Conservation (phyloP, 2,113 vertebrate species). For the Misgurnus anguillicaudatus region DNA sequence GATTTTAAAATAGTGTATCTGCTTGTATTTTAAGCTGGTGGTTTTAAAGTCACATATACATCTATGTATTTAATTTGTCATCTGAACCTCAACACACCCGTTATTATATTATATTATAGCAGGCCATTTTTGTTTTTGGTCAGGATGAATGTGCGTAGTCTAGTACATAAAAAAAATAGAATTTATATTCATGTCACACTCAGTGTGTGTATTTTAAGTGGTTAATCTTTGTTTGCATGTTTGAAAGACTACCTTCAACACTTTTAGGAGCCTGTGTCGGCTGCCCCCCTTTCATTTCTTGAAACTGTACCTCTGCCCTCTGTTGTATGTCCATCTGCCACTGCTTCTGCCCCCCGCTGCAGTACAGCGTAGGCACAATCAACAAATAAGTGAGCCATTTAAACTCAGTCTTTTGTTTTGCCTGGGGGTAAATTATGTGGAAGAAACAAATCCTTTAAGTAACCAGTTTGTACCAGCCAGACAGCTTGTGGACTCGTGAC, state of each 20-base stretch:
- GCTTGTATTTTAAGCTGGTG: neutral
- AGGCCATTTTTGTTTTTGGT: neutral
- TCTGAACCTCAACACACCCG: neutral
- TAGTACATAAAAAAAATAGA: neutral
- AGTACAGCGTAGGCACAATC: slow-evolving; percentile 1
- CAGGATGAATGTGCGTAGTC: too few species aligned
- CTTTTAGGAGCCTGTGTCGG: neutral
- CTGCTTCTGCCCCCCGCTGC: slow-evolving; percentile 14
- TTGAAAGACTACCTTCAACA: neutral
- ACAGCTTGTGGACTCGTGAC: neutral
- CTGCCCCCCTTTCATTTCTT: slow-evolving; percentile 37
- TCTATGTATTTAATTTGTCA: too few species aligned
- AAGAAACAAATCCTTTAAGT: neutral
- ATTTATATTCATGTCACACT: neutral
- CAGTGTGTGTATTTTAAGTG: neutral
- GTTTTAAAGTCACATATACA: too few species aligned
- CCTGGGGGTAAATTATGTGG: slow-evolving; percentile 27
- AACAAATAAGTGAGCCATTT: slow-evolving; percentile 13
- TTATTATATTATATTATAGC: neutral
- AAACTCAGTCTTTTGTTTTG: slow-evolving; percentile 28
- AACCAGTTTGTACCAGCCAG: slow-evolving; percentile 19
- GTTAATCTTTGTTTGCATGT: neutral
- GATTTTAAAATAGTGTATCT: neutral
- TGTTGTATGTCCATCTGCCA: slow-evolving; percentile 36
- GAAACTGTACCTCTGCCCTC: slow-evolving; percentile 26